Evolutionary conservation across 2,888 invertebrate genomes (phyloP).

Genomic region (Ormyrus pomaceus): DNA sequence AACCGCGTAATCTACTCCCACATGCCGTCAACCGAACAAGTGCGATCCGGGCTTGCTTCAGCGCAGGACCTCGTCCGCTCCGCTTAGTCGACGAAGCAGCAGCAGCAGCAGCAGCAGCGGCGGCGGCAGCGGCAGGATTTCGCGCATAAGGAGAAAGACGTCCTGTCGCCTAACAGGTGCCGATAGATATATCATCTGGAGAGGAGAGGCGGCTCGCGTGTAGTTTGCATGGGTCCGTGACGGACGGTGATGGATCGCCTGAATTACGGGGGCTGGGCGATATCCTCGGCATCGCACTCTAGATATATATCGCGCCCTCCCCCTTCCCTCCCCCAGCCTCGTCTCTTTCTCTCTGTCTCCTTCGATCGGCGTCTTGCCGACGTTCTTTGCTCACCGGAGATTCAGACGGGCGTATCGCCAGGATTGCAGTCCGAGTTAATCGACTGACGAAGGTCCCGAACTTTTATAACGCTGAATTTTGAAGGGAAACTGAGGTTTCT

Average conservation of each 20-base stretch:
- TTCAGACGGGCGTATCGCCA: too few relatives aligned
- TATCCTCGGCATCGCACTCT: too few relatives aligned
- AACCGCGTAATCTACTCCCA: slow-evolving; percentile 40
- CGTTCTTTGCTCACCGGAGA: background rate
- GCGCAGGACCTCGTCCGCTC: slow-evolving; percentile 6
- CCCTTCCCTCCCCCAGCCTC: too few relatives aligned
- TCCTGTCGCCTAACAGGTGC: slow-evolving; percentile 70
- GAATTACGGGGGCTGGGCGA: slow-evolving; percentile 14
- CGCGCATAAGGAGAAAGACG: slow-evolving; percentile 26
- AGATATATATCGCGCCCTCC: too few relatives aligned
- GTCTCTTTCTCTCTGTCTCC: too few relatives aligned
- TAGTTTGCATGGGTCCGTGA: slow-evolving; percentile 33
- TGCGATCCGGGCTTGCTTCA: background rate
- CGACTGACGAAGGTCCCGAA: too few relatives aligned
- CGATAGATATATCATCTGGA: slow-evolving; percentile 69
- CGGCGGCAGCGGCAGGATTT: too few relatives aligned
- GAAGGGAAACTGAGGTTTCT: too few relatives aligned
- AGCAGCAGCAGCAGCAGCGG: background rate
- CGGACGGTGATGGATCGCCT: slow-evolving; percentile 51
- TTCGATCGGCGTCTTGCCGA: background rate
- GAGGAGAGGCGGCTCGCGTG: background rate
- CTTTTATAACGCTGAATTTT: too few relatives aligned
- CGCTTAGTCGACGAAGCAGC: background rate
- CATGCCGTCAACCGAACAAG: slow-evolving; percentile 28
- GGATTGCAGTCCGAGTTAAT: too few relatives aligned